A percentile compares a stretch with the other conserved stretches of the same genome.
Conservation (phyloP, 2,888 invertebrate genomes). For the Cheilosia vernalis region DNA sequence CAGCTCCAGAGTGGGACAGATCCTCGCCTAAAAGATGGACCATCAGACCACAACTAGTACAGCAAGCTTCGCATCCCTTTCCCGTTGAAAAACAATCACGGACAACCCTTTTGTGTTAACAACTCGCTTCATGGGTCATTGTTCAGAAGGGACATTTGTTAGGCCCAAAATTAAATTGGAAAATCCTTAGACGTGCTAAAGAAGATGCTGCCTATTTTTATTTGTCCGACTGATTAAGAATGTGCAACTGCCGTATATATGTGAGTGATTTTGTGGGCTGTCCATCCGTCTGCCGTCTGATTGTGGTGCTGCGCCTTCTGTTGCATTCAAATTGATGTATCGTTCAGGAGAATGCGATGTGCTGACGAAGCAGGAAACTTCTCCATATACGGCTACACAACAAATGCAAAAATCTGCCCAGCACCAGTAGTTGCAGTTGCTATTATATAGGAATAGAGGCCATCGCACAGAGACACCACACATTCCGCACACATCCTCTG, state of each 20-base stretch:
- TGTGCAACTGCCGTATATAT: constrained; percentile 23
- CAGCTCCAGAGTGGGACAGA: too few species aligned
- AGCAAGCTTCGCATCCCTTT: too few species aligned
- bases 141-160: constrained; percentile 21
- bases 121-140: constrained; percentile 9
- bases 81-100: too few species aligned
- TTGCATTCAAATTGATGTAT: constrained; percentile 71
- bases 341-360: constrained; percentile 61
- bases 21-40: too few species aligned
- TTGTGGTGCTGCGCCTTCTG: constrained; percentile 69
- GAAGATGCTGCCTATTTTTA: background rate
- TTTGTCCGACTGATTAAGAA: constrained; percentile 32
- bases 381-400: constrained; percentile 42
- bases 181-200: constrained; percentile 12
- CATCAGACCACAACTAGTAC: too few species aligned
- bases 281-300: constrained; percentile 50
- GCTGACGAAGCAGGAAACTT: constrained; percentile 69
- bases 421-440: constrained; percentile 35
- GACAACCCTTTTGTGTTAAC: background rate
- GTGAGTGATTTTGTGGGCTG: constrained; percentile 28
- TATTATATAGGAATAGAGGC: constrained; percentile 30
- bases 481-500: constrained; percentile 12
- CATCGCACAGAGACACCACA: constrained; percentile 14
- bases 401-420: constrained; percentile 63
- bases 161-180: constrained; percentile 29